A percentile compares a stretch with the other conserved stretches of the same genome.
Conservation (phyloP, 2,797 vertebrate species). For the Acanthopagrus latus region DNA sequence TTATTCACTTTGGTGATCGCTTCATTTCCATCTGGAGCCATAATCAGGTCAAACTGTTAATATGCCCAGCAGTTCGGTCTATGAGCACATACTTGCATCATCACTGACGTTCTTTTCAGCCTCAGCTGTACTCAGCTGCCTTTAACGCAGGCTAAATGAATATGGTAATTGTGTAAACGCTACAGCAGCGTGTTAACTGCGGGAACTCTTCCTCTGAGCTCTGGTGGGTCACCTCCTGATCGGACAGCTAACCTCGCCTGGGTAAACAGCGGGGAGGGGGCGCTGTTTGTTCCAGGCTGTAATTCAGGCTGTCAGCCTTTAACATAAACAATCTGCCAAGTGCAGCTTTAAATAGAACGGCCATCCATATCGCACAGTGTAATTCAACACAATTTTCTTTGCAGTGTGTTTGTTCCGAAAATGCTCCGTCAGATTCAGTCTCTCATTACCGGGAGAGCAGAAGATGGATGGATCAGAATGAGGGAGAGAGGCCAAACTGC, state of each 20-base stretch:
- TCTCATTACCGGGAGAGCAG: slow-evolving; percentile 26
- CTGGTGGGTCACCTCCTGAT: neutral
- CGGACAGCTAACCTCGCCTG: neutral
- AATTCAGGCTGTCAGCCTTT: neutral
- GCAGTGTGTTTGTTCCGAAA: slow-evolving; percentile 3
- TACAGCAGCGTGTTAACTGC: neutral
- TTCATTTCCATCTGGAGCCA: too few relatives aligned
- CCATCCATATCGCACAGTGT: neutral
- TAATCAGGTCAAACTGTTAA: too few relatives aligned
- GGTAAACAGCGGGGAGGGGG: neutral
- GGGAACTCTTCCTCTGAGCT: neutral
- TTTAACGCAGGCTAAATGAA: neutral
- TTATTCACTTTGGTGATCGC: too few relatives aligned
- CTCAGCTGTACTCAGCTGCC: too few relatives aligned
- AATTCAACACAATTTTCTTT: slow-evolving; percentile 1
- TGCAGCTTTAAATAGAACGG: slow-evolving; percentile 12
- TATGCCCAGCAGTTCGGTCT: too few relatives aligned
- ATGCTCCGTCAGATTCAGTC: slow-evolving; percentile 22
- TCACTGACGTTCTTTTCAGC: too few relatives aligned
- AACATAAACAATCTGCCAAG: neutral
- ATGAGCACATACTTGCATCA: too few relatives aligned
- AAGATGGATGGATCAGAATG: slow-evolving; percentile 1
- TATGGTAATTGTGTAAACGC: neutral
- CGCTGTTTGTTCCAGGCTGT: neutral
- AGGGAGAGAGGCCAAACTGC: neutral